These are phyloP conservation scores for Steromphala cineraria DNA, from an alignment of 2,888 invertebrate genomes.

Conservation along the genomic window DNA sequence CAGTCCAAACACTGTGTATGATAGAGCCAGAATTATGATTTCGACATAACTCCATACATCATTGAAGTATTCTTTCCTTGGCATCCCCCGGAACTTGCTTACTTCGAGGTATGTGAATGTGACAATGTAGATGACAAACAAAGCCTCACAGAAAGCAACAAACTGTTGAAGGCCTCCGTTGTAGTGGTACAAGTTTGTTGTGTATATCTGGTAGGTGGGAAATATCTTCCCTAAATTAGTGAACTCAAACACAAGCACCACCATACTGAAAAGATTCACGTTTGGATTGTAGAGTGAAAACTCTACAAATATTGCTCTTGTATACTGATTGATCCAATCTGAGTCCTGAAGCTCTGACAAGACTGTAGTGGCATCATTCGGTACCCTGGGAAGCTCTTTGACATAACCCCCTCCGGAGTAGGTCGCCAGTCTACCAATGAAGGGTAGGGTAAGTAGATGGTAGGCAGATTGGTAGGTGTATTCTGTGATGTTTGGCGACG, in stretches of 20 bases:
- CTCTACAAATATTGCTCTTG: constrained; percentile 54
- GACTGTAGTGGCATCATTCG: neutral
- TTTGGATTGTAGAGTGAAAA: constrained; percentile 57
- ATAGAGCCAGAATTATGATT: constrained; percentile 44
- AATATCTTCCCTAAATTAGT: constrained; percentile 43
- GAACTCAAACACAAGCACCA: constrained; percentile 55
- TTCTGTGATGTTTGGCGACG: neutral
- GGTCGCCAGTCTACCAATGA: constrained; percentile 49
- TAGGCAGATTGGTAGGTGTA: constrained; percentile 52
- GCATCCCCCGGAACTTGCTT: constrained; percentile 38
- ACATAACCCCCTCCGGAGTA: constrained; percentile 63
- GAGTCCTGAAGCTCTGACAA: neutral
- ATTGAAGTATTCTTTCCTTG: constrained; percentile 43
- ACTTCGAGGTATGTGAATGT: constrained; percentile 47
- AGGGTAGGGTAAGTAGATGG: constrained; percentile 48
- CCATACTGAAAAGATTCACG: constrained; percentile 53
- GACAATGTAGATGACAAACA: constrained; percentile 46
- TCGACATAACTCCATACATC: constrained; percentile 55
- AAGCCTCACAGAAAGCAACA: constrained; percentile 44
- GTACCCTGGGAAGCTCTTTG: constrained; percentile 23
- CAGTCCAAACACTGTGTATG: constrained; percentile 46
- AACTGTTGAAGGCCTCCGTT: constrained; percentile 41
- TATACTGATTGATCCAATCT: constrained; percentile 54
- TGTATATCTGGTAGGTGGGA: constrained; percentile 51
- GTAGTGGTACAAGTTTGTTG: constrained; percentile 50